Evolutionary conservation across 2,797 vertebrate species (phyloP), one percentile per base, ranked within the genome.

Genomic region (Coregonus suidteri): DNA sequence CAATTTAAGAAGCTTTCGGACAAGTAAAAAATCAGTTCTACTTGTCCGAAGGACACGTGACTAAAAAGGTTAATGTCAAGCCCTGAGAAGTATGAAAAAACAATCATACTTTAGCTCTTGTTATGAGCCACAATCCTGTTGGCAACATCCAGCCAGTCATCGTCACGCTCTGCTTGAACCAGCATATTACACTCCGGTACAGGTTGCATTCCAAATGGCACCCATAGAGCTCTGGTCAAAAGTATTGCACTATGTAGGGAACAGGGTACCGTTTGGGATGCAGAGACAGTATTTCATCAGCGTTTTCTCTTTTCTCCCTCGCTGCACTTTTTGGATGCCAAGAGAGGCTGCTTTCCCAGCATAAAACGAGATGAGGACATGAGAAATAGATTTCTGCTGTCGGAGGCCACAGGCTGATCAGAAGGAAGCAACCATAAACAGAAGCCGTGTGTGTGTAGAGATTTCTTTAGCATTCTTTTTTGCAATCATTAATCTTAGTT

Each of bases 291-390:
- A 37, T 77, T 75, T 54, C 13, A 83, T 56, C 80, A 82, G 81
- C 71, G 0, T 70, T 79, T 85, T 83, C 25, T 47, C 30, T 75
- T 77, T 51, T 52, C 62, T 80, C 47, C 15, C 20, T 76, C 74
- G 70, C 79, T 81, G 82, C 79, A 81, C 64, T 86, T 80, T 53
- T 79, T 54, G 62, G 76, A 72, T 68, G 79, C 78, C 73, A 79
- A 79, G 75, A 79, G 9, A 1, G 15, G 7, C 62, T 65, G 76
- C 52, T 73, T 64, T 66, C 16, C 64, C 53, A 70, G 72, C 66
- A 80, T 66, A 16, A 82, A 72, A 56, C 4, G 69, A 84, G 77
- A 83, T 56, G 64, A 69, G 3, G 75, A 79, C 75, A 67, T 68
- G 18, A 78, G 1, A 35, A 72, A 75, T 25, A 13, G 13, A 16